Percentiles rank a stretch among this genome's conserved stretches.
Conservation (phyloP, 1,140 invertebrate genomes). For the Pseudomyrmex concolor region DNA sequence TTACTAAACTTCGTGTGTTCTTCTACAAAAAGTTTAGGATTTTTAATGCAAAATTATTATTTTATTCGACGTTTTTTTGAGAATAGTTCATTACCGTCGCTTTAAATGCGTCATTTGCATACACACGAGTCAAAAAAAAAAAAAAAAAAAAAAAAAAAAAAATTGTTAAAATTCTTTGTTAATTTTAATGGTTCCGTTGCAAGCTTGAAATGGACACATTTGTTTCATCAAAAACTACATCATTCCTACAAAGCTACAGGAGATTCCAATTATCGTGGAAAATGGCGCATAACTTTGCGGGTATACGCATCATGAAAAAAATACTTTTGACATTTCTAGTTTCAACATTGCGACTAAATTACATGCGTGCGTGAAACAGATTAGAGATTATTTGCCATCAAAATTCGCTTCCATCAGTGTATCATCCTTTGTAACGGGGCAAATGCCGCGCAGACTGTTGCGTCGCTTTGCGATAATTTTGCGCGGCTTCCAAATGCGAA, state of each 20-base stretch:
- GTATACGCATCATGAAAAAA: too few relatives aligned
- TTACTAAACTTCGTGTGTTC: too few relatives aligned
- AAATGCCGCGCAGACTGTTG: neutral
- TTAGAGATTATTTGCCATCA: too few relatives aligned
- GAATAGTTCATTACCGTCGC: neutral
- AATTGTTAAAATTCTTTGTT: conserved; percentile 6
- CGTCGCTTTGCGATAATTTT: conserved; percentile 13
- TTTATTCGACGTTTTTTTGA: neutral
- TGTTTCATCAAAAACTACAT: conserved; percentile 17
- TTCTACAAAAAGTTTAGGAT: neutral
- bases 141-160: neutral
- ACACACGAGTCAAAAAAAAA: neutral
- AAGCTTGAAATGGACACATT: conserved; percentile 1
- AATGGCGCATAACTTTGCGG: neutral
- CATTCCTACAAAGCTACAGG: neutral
- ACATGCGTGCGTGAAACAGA: too few relatives aligned
- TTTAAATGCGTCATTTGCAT: conserved; percentile 7
- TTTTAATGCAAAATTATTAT: neutral
- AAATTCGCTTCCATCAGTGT: neutral
- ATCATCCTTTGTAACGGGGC: conserved; percentile 6
- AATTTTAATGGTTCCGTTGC: conserved; percentile 7
- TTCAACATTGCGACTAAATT: too few relatives aligned
- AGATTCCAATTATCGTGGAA: conserved; percentile 8
- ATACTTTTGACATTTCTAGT: too few relatives aligned
- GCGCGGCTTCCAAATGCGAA: neutral